Evolutionary conservation across 2,797 vertebrate genomes (phyloP), one percentile per base, ranked within the genome.

Genomic region (Coranthus polyacanthus): DNA sequence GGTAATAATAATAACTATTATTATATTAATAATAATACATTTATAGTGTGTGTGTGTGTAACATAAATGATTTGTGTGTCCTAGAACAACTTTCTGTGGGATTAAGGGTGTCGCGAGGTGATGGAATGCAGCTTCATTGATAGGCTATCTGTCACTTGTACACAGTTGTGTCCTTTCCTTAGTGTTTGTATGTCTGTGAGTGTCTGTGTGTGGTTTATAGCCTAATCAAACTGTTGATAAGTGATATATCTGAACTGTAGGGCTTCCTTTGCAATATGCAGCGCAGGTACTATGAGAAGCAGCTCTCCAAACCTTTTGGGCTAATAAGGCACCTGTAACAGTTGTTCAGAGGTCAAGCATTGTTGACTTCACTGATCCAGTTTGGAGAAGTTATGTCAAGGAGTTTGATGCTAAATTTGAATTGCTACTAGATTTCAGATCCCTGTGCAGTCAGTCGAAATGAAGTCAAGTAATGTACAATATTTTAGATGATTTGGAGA

Each of bases 201-300:
- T 78, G 85, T 90, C 73, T 85, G 84, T 88, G 83, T 83, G 86
- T 88, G 86, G 72, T 83, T 72, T 87, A 68, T 83, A 89, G 89
- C 89, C 89, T 89, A 91, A 90, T 92, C 89, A 91, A 92, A 89
- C 78, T 87, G 88, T 92, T 85, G 75, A 87, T 85, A 90, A 87
- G 86, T 91, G 86, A 83, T 91, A 91, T 83, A 88, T 91, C 91
- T 92, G 90, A 93, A 93, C 91, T 94, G 92, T 93, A 91, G 93
- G 92, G 93, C 93, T 95, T 95, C 93, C 93, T 93, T 94, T 90
- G 92, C 92, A 94, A 93, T 93, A 94, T 92, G 92, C 93, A 94
- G 90, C 90, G 76, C 93, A 93, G 93, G 92, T 94, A 93, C 90
- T 88, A 78, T 70, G 79, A 88, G 86, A 86, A 82, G 78, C 89